Conservation (phyloP, 2,888 invertebrate genomes). For the Tipula unca region DNA sequence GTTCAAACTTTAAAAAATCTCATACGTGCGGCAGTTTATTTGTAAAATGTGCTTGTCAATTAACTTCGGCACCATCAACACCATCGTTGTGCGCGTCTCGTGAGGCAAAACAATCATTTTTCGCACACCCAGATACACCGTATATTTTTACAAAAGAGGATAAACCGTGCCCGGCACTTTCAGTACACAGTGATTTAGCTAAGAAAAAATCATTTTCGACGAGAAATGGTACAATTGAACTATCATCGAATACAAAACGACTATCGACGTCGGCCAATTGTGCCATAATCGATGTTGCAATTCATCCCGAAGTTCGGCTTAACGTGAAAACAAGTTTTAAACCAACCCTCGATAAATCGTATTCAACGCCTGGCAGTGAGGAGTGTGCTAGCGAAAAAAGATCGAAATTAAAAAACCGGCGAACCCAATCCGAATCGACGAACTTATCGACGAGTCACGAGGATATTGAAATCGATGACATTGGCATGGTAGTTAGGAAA, state of each 20-base stretch:
- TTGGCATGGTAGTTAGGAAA: background rate
- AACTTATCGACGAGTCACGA: background rate
- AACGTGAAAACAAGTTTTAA: slow-evolving; percentile 29
- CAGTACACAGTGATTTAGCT: slow-evolving; percentile 18
- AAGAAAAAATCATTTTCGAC: slow-evolving; percentile 28
- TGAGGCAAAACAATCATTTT: slow-evolving; percentile 26
- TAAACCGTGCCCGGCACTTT: slow-evolving; percentile 27
- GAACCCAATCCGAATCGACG: background rate
- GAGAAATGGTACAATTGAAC: slow-evolving; percentile 30
- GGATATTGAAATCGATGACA: background rate
- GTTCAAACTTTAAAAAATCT: slow-evolving; percentile 32
- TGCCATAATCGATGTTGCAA: slow-evolving; percentile 32
- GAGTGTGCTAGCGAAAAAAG: background rate
- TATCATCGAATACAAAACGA: slow-evolving; percentile 31
- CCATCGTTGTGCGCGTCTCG: slow-evolving; percentile 16
- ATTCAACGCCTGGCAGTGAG: background rate
- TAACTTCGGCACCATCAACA: slow-evolving; percentile 22
- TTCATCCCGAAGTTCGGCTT: slow-evolving; percentile 35
- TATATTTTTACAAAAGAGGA: slow-evolving; percentile 36
- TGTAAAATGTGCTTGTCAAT: slow-evolving; percentile 34
- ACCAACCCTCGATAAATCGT: background rate
- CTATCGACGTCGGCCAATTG: slow-evolving; percentile 34
- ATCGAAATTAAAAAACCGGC: background rate
- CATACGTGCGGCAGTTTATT: slow-evolving; percentile 37
- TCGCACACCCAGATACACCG: slow-evolving; percentile 35